Conservation (phyloP, 2,113 vertebrate species). For the Rhegmatorhina hoffmannsi region DNA sequence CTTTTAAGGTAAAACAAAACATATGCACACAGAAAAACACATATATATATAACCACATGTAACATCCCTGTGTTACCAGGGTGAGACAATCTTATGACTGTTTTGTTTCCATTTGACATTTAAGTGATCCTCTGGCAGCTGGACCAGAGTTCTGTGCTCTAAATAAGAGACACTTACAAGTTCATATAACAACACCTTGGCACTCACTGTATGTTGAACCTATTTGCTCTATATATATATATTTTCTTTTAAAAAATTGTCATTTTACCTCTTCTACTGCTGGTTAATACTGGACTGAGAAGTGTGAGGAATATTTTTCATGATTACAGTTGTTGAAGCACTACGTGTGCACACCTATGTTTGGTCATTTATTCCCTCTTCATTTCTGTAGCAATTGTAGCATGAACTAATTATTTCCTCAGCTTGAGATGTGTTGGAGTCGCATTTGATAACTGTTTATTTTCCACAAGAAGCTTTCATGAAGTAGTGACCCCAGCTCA, state of each 20-base stretch:
- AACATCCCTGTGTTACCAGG: neutral
- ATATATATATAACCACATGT: rapidly evolving
- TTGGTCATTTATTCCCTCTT: conserved; percentile 24
- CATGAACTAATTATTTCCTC: conserved; percentile 64
- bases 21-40: neutral
- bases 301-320: neutral
- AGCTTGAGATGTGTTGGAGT: conserved; percentile 24
- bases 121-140: neutral
- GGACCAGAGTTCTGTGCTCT: neutral
- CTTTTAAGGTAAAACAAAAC: neutral
- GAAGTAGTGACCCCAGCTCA: neutral
- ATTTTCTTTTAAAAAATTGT: neutral
- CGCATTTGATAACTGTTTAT: conserved; percentile 28
- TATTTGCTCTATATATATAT: neutral
- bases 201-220: neutral
- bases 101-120: neutral
- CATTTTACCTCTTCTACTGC: neutral
- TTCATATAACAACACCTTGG: neutral
- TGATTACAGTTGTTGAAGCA: neutral
- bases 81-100: neutral
- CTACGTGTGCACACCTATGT: neutral
- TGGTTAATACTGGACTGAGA: neutral
- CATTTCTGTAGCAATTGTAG: conserved; percentile 42
- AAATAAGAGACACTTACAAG: neutral
- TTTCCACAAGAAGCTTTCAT: neutral